Conservation (phyloP, 2,888 invertebrate species). For the Drosophila ochracea region DNA sequence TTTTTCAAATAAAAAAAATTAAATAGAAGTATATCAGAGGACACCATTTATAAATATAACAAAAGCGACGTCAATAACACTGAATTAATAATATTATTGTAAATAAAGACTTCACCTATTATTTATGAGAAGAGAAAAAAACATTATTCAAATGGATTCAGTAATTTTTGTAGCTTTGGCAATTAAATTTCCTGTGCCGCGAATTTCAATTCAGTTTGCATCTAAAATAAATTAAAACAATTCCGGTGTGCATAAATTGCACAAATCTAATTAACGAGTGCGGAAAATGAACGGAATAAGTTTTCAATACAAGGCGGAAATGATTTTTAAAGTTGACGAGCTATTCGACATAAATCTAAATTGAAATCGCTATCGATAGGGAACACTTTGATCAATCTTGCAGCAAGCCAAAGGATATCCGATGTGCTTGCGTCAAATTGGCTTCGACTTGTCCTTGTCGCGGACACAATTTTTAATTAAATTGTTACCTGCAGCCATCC, state of each 20-base stretch:
- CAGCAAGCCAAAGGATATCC: slow-evolving; percentile 30
- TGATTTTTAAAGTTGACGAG: background rate
- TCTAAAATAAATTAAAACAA: slow-evolving; percentile 45
- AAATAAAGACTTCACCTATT: background rate
- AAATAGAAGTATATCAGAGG: background rate
- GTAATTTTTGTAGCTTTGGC: slow-evolving; percentile 18
- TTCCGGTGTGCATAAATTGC: slow-evolving; percentile 44
- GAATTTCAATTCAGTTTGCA: slow-evolving; percentile 39
- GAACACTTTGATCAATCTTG: slow-evolving; percentile 35
- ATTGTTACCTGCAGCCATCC: slow-evolving; percentile 35
- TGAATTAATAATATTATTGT: background rate
- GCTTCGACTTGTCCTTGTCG: slow-evolving; percentile 8
- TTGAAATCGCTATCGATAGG: slow-evolving; percentile 18
- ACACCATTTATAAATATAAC: background rate
- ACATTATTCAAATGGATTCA: slow-evolving; percentile 1
- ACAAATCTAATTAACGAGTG: slow-evolving; percentile 44
- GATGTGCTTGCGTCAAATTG: slow-evolving; percentile 9
- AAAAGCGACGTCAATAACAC: background rate
- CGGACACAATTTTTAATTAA: slow-evolving; percentile 53
- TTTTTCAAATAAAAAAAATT: background rate
- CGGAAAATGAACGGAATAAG: slow-evolving; percentile 9
- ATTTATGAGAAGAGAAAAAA: background rate
- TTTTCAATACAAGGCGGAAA: slow-evolving; percentile 8
- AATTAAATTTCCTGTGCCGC: slow-evolving; percentile 52
- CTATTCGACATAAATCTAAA: slow-evolving; percentile 15